These are phyloP conservation scores for Neria commutata DNA, from an alignment of 2,888 invertebrate genomes.

Conservation along the genomic window DNA sequence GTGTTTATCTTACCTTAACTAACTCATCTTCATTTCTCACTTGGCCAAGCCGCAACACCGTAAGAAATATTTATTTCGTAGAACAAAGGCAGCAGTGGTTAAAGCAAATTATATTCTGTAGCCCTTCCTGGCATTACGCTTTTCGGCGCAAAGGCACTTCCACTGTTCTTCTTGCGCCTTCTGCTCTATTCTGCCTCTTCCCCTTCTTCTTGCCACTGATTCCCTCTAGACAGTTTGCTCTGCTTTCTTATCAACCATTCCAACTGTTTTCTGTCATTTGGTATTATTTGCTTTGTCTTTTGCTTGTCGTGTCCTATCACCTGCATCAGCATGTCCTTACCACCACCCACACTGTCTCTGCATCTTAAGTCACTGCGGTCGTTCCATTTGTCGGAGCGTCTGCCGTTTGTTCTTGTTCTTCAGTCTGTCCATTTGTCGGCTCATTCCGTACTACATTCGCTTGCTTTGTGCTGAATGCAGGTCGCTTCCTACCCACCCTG, in stretches of 20 bases:
- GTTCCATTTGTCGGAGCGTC: not conserved
- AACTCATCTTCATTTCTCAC: constrained; percentile 56
- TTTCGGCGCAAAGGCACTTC: not conserved
- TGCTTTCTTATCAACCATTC: not conserved
- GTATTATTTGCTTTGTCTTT: constrained; percentile 17
- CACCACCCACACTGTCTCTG: no score
- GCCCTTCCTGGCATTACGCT: not conserved
- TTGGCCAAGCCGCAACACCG: no score
- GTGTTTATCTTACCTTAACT: constrained; percentile 49
- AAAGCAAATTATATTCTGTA: no score
- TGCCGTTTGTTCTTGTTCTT: constrained; percentile 9
- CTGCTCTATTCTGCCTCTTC: not conserved
- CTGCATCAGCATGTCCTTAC: constrained; percentile 12
- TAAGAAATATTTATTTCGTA: no score
- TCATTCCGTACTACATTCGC: constrained; percentile 12
- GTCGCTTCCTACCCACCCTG: not conserved
- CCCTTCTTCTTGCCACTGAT: not conserved
- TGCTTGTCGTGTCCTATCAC: constrained; percentile 26
- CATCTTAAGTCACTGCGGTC: no score
- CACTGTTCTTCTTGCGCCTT: not conserved
- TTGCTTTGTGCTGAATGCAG: not conserved
- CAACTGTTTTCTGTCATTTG: constrained; percentile 16
- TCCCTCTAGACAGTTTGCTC: no score
- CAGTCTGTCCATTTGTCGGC: constrained; percentile 28
- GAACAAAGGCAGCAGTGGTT: no score